Base-by-base conservation (phyloP, 2,113 vertebrate genomes). In the Chloebia gouldiae region DNA sequence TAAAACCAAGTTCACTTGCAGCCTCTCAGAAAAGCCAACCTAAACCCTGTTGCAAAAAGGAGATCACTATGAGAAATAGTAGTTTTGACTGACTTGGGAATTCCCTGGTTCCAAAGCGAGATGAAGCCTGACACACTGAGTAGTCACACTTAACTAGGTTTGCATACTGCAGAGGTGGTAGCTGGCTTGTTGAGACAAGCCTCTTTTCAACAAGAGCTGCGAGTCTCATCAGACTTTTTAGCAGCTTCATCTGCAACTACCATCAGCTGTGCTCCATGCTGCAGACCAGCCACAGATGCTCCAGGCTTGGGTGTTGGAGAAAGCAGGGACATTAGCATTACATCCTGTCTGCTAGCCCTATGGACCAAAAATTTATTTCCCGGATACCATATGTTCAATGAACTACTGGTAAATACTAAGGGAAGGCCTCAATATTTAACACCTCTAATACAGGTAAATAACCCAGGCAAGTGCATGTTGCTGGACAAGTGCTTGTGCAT, bases 181-280 rank as follows among this genome's bases (percentile, higher is more conserved):
- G 91, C 16, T 45, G 73, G 90, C 96, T 92, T 96, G 95, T 96
- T 90, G 72, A 90, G 90, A 95, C 96, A 96, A 90, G 95, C 25
- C 92, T 81, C 59, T 70, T 75, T 84, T 37, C 56, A 94, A 90
- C 71, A 60, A 81, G 77, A 91, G 91, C 80, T 86, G 51, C 56
- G 39, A 91, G 87, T 82, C 94, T 75, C 9, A 3, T 63, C 90
- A 90, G 81, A 85, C 50, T 47, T 88, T 37, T 86, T 8, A 77
- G 76, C 71, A 90, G 60, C 79, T 83, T 95, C 85, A 45, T 66
- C 60, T 73, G 71, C 78, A 73, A 39, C 79, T 90, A 30, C 54
- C 39, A 68, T 82, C 70, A 85, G 39, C 66, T 91, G 54, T 79
- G 50, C 31, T 79, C 47, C 49, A n/a, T 0, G 0, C 39, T 18